Evolutionary conservation across 1,140 invertebrate genomes (phyloP).

Genomic region (Zaprionus davidi): DNA sequence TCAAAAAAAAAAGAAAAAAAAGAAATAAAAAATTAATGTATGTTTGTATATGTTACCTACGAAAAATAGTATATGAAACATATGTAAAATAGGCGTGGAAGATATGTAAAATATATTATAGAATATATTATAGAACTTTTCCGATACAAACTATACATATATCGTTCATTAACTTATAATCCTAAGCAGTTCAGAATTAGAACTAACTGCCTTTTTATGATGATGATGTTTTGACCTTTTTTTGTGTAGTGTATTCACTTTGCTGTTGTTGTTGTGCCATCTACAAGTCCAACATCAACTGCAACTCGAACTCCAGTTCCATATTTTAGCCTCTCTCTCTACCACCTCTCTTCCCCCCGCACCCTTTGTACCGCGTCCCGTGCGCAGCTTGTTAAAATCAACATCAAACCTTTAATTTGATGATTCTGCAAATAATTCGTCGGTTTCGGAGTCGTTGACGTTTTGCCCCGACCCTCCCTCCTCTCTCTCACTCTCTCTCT

Average conservation of each 20-base stretch:
- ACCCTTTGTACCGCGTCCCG: constrained; percentile 23
- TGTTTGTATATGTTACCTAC: not conserved
- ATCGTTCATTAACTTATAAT: too few relatives aligned
- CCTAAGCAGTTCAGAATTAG: too few relatives aligned
- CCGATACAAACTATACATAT: too few relatives aligned
- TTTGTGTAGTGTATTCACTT: constrained; percentile 6
- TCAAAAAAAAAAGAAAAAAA: not conserved
- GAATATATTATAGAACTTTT: too few relatives aligned
- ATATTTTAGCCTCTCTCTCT: constrained; percentile 20
- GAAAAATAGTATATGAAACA: too few relatives aligned
- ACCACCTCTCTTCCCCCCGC: not conserved
- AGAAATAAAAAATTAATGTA: not conserved
- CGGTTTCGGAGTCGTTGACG: constrained; percentile 69
- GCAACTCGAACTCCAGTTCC: constrained; percentile 44
- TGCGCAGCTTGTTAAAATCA: constrained; percentile 74
- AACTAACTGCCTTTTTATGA: too few relatives aligned
- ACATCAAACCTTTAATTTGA: constrained; percentile 83
- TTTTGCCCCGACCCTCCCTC: constrained; percentile 22
- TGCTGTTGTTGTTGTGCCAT: constrained; percentile 18
- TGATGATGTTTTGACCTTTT: not conserved
- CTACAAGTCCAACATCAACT: constrained; percentile 23
- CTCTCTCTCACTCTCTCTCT: not conserved
- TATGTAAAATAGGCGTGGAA: too few relatives aligned
- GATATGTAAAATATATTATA: too few relatives aligned
- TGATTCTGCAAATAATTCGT: constrained; percentile 81